Base-by-base conservation (phyloP, 2,797 vertebrate genomes). In the Morelia viridis region DNA sequence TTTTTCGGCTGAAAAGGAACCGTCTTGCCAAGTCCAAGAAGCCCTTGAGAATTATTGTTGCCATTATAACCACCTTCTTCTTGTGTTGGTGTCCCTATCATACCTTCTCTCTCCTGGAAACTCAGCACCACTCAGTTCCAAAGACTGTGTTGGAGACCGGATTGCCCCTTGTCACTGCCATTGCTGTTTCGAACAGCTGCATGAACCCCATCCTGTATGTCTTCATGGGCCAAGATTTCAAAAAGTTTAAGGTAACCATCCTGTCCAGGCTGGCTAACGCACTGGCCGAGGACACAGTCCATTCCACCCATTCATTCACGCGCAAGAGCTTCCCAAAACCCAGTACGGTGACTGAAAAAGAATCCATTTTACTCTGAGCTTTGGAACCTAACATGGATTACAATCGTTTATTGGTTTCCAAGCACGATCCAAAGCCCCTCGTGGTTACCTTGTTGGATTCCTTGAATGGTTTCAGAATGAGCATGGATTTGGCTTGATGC, bases 171-270 rank as follows among this genome's bases (percentile, higher is more conserved):
- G 98, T 98, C 56, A 97, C 96, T 0, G 98, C 98, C 0, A 88
- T 99, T 0, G 98, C 98, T 0, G 97, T 98, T 0, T 97, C 98
- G 57, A 99, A 99, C 97, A 99, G 99, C 96, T 99, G 99, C 95
- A 97, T 99, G 95, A 99, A 99, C 95, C 99, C 99, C 0, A 96
- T 99, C 50, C 96, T 99, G 57, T 99, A 99, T 0, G 99, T 99
- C 62, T 99, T 99, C 94, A 97, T 99, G 96, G 98, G 98, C 5
- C 98, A 98, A 65, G 98, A 99, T 96, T 99, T 99, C 93, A 98
- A 97, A 94, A 99, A 98, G 93, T 98, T 99, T 89, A 98, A 96
- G 97, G 97, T 97, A 91, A 97, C 98, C 12, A 46, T 99, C 88
- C 94, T 99, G 4, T 98, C 98, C 65, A 98, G 98, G 93, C 97